Percentiles rank a stretch among this genome's conserved stretches.
phyloP scores from a whole-genome alignment of 2,888 invertebrate species.

The Rugalucina vietnamica region DNA sequence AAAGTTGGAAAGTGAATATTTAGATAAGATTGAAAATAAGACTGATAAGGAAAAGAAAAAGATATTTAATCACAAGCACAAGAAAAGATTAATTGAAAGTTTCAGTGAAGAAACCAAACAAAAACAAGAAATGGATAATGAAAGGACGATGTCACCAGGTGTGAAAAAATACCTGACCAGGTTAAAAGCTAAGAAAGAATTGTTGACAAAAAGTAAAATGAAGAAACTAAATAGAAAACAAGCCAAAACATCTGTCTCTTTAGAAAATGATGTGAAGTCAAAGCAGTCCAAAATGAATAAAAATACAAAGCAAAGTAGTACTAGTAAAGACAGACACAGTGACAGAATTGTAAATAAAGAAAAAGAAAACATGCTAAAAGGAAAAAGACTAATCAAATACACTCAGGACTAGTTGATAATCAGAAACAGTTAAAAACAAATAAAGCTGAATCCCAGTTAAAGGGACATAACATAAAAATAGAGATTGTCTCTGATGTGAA shows the following conservation, averaged over 20 bases:
- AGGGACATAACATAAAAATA: too few relatives aligned
- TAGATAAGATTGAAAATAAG: too few relatives aligned
- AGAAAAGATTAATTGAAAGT: not conserved
- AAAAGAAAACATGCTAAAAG: not conserved
- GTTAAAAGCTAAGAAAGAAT: not conserved
- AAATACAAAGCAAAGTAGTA: not conserved
- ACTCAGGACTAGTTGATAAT: not conserved
- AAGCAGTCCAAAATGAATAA: not conserved
- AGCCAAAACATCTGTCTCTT: not conserved
- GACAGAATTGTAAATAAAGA: not conserved
- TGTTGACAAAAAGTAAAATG: not conserved
- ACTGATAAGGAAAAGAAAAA: not conserved
- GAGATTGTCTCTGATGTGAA: too few relatives aligned
- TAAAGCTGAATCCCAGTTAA: not conserved
- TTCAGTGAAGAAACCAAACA: not conserved
- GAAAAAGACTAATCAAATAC: not conserved
- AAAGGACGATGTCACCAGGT: not conserved
- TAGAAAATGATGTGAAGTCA: not conserved
- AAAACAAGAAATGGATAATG: not conserved
- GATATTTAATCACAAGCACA: not conserved
- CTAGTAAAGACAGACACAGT: not conserved
- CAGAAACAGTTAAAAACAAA: not conserved
- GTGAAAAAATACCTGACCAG: not conserved
- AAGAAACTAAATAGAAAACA: not conserved
- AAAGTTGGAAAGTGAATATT: too few relatives aligned